Base-by-base conservation (phyloP, 2,888 invertebrate species). In the Escarpia spicata region DNA sequence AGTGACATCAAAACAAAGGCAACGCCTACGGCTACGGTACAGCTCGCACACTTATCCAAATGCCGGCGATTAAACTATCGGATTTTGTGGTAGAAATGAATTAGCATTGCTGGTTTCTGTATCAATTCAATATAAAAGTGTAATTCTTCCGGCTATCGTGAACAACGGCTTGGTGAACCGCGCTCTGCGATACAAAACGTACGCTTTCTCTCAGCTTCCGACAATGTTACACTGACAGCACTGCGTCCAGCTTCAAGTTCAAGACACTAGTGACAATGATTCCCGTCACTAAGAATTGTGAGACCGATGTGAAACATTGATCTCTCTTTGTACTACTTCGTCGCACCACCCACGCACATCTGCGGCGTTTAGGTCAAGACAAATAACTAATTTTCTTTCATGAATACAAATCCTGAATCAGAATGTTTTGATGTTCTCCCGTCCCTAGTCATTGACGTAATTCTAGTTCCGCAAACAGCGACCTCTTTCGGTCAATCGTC, bases 351-450 rank as follows among this genome's bases (percentile, higher is more conserved):
- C 26, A 75, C 75, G n/a, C 75, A 8, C 19, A n/a, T 75, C 75
- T 26, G 19, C 75, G 19, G 75, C n/a, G 75, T 75, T n/a, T 19
- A 26, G 19, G 75, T 26, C 19, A 75, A 75, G n/a, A 26, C 75
- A n/a, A 26, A 75, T n/a, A 75, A 75, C 75, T 75, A 26, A 75
- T 75, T 75, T 75, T 75, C 75, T 75, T 75, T 75, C 75, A 75
- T 75, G 26, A 75, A 75, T n/a, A 75, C 75, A 26, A 75, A 75
- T n/a, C 75, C 75, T n/a, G 75, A 75, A 75, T 26, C 75, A n/a
- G 75, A 75, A 75, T 75, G 75, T 75, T 75, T 75, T 75, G 75
- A 75, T 75, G 75, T 75, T 75, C 75, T 75, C 75, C 75, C 75
- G n/a, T 26, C 75, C 0, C 75, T 26, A 75, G 75, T 75, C 75